Evolutionary conservation across 23 tunicate genomes (phyloP), one percentile per base, ranked within the genome.

Genomic region (Trididemnum clinides): DNA sequence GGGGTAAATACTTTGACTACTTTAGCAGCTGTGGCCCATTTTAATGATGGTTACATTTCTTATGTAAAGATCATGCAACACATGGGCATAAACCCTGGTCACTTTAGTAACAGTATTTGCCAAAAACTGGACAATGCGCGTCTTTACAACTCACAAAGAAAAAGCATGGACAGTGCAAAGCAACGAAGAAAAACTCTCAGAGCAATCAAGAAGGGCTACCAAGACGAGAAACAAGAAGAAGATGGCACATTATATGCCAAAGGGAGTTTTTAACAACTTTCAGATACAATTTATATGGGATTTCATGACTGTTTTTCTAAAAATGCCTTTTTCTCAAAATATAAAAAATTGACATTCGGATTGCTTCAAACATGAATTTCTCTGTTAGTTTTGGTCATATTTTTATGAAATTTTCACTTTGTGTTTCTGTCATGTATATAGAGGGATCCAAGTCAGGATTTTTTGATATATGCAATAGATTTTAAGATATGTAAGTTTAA

Each of bases 21-120:
- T 59, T 59, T 19, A 19, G 25, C 66, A 59, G 66, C 66, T 59
- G 66, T 59, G 20, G 75, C 75, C 22, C 75, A 66, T 29, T 66
- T 66, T 66, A 66, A 66, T 66, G 75, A 66, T 66, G 75, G 75
- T 23, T 5, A 66, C 37, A 66, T 10, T 36, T 30, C 75, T 66
- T 66, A 29, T 66, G 31, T 66, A 3, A 66, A 32, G 25, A 66
- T 32, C 7, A 10, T 66, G 75, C 25, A 66, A 15, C 75, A 66
- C 10, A 15, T 66, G 30, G 75, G 75, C 30, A 66, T 66, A 4
- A 23, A 66, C 22, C 25, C 75, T 23, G 75, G 37, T 66, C 75
- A 66, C 22, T 66, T 66, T 32, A 29, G 75, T 37, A 36, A 59
- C 66, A 59, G 27, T 25, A n/a, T 28, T 19, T 59, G 66, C 22